phyloP scores from a whole-genome alignment of 1,140 invertebrate genomes.

The Eumaeus atala region DNA sequence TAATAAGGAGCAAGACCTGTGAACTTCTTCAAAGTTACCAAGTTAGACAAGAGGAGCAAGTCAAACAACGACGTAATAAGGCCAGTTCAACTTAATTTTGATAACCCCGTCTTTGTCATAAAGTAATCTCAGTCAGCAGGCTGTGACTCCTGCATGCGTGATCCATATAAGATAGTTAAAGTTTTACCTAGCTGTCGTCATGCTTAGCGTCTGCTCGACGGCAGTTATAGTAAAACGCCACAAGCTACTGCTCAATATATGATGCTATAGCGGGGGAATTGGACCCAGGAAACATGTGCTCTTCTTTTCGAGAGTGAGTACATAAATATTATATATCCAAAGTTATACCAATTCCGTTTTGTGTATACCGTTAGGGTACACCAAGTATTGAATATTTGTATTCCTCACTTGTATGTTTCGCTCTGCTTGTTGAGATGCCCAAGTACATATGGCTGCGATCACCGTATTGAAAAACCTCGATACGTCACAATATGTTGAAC shows the following conservation, averaged over 20 bases:
- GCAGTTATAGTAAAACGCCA: slow-evolving; percentile 17
- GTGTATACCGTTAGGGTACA: no score
- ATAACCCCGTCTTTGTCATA: slow-evolving; percentile 22
- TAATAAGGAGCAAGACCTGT: slow-evolving; percentile 3
- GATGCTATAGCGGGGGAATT: slow-evolving; percentile 20
- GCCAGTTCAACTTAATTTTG: slow-evolving; percentile 7
- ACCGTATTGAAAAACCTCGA: no score
- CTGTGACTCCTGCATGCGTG: slow-evolving; percentile 24
- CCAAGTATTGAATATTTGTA: no score
- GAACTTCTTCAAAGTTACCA: neutral
- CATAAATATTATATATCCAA: no score
- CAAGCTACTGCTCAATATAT: slow-evolving; percentile 21
- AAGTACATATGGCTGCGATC: no score
- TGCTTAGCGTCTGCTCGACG: slow-evolving; percentile 14
- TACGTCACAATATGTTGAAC: no score
- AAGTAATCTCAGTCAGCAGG: slow-evolving; percentile 23
- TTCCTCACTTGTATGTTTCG: no score
- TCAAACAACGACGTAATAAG: slow-evolving; percentile 10
- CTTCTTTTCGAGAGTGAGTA: slow-evolving; percentile 22
- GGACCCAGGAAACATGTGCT: slow-evolving; percentile 21
- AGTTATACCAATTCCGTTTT: no score
- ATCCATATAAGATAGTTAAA: slow-evolving; percentile 13
- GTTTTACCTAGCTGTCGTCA: slow-evolving; percentile 15
- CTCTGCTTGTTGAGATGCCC: no score
- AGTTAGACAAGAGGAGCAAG: slow-evolving; percentile 11